A percentile compares a stretch with the other conserved stretches of the same genome.
Conservation (phyloP, 1,140 invertebrate species). For the Drosophila arawakana region DNA sequence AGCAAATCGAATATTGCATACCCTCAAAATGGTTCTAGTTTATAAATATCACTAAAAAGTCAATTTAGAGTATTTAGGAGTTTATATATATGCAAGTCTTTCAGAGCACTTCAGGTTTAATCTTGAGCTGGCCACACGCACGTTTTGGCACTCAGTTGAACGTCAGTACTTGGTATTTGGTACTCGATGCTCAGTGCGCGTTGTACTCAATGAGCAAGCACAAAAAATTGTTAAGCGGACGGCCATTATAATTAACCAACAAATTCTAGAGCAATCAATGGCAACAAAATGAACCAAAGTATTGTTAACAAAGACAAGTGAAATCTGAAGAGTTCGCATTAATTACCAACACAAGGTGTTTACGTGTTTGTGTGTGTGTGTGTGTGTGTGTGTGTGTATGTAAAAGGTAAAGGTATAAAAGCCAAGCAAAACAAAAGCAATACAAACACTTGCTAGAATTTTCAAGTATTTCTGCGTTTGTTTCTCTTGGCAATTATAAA, state of each 20-base stretch:
- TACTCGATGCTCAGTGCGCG: conserved; percentile 8
- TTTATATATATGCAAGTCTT: conserved; percentile 20
- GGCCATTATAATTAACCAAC: conserved; percentile 65
- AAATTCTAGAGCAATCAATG: conserved; percentile 78
- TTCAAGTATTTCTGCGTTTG: conserved; percentile 32
- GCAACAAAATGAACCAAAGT: conserved; percentile 37
- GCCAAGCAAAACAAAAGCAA: conserved; percentile 33
- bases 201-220: conserved; percentile 58
- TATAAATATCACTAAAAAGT: neutral
- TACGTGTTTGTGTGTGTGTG: conserved; percentile 7
- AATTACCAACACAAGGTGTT: conserved; percentile 46
- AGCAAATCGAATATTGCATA: no score
- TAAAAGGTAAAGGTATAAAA: conserved; percentile 41
- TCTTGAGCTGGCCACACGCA: conserved; percentile 65
- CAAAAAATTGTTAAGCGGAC: conserved; percentile 39
- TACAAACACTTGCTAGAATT: conserved; percentile 37
- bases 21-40: no score
- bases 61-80: conserved; percentile 39
- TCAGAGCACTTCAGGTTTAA: conserved; percentile 55
- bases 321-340: conserved; percentile 71
- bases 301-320: conserved; percentile 70
- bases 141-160: conserved; percentile 8
- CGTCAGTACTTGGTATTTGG: conserved; percentile 7
- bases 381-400: conserved; percentile 11
- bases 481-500: conserved; percentile 42